Base-by-base conservation (phyloP, 2,113 vertebrate genomes). In the Stomatorhinus ivindoensis region DNA sequence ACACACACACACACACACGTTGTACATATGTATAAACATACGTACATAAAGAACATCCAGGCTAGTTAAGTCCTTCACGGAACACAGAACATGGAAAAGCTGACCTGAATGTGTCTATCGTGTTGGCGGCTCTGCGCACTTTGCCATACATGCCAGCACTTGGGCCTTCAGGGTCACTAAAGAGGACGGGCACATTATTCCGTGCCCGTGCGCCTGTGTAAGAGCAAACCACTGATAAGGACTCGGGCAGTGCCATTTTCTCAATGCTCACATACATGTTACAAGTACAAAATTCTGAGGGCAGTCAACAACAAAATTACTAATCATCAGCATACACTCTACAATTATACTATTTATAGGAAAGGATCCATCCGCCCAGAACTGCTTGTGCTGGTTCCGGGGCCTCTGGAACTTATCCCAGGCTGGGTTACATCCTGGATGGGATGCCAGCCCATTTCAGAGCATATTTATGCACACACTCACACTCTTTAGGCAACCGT, bases 51-150 rank as follows among this genome's bases (percentile, higher is more conserved):
- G 13, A 76, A 27, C n/a, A 69, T 69, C 61, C 61, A 69, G 61
- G 61, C 61, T 19, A 80, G 5, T 80, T 5, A 80, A 42, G 73
- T 80, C 35, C 73, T 8, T 61, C 19, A 19, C 65, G 6, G 44
- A 48, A 17, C 15, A 48, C 42, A n/a, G 42, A 42, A 85, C 13
- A 19, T 24, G 42, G 13, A 58, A 89, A 87, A 35, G 9, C n/a
- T 94, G 90, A 99, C 98, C 98, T 99, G 69, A 99, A 99, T 0
- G 97, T 97, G 89, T 99, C 98, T 1, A 99, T 99, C 1, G 95
- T 97, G 80, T 97, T 99, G 58, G 98, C 98, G 85, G 98, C 98
- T 89, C 97, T 98, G 48, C 98, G 98, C 39, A 99, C 98, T 91
- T 93, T 96, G 0, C 98, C 97, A 0, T 99, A 99, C 93, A 99